Percentiles rank a stretch among this genome's conserved stretches.
Evolutionary conservation across 2,888 invertebrate genomes (phyloP).

Genomic region (Aelia acuminata): DNA sequence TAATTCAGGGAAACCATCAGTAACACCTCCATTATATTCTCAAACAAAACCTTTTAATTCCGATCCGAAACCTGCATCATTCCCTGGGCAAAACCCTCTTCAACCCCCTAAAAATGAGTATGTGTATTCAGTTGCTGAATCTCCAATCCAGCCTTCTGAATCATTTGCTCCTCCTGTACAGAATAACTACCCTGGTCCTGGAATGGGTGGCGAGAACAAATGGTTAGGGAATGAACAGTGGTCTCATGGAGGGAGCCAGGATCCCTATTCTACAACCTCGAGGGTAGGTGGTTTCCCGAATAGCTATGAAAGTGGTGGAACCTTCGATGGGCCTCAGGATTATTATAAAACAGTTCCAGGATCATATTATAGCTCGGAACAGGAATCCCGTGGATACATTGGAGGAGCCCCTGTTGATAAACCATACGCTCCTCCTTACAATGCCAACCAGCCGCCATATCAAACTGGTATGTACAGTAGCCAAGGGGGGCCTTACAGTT

Average conservation of each 20-base stretch:
- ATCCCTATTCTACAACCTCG: not conserved
- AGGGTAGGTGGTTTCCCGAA: not conserved
- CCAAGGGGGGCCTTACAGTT: conserved; percentile 42
- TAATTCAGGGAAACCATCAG: conserved; percentile 35
- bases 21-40: not conserved
- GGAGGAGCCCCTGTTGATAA: conserved; percentile 24
- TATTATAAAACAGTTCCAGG: not conserved
- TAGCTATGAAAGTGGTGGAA: not conserved
- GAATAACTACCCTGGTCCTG: not conserved
- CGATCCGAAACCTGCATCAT: not conserved
- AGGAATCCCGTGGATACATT: not conserved
- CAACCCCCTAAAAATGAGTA: conserved; percentile 12
- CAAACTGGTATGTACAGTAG: conserved; percentile 3
- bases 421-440: not conserved
- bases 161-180: not conserved
- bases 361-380: not conserved
- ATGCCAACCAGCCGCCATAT: conserved; percentile 43
- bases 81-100: not conserved
- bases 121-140: conserved; percentile 23
- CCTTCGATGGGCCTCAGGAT: not conserved
- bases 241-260: conserved; percentile 1
- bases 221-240: not conserved
- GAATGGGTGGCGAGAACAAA: not conserved
- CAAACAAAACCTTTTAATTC: not conserved
- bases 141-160: not conserved